Evolutionary conservation across 2,888 invertebrate genomes (phyloP), one percentile per base, ranked within the genome.

Genomic region (Fragum fragum): DNA sequence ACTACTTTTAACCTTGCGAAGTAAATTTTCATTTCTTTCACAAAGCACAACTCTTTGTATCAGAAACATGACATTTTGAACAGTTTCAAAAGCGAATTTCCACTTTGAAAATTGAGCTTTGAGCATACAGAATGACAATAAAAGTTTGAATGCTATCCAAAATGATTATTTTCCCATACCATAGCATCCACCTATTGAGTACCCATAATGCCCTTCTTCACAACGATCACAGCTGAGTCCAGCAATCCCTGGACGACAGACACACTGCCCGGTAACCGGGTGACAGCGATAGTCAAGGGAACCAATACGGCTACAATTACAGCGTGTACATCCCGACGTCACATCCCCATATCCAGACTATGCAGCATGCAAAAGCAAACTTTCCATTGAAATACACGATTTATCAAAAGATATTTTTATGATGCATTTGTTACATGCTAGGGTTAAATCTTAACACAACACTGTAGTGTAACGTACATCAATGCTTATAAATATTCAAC

Each of bases 191-290:
- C 86, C 78, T 21, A 76, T 69, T 21, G 92, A 90, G 84, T 92
- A 92, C 26, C 91, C 90, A 84, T 91, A 94, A 90, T 87, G 91
- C 23, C 98, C 97, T 91, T 98, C 92, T 68, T 92, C 96, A 93
- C 99, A 99, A 85, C 96, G 95, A 77, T 97, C 97, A 94, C 99
- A 99, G 90, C 97, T 96, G 47, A 96, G 95, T 0, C 99, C 99
- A 0, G 96, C 96, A 0, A 98, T 97, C 32, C 95, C 95, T 47
- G 91, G 90, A 76, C 93, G 93, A 94, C 99, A 99, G 84, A 96
- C 96, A 93, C 99, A 99, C 90, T 97, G 96, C 0, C 98, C 98
- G 9, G 96, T 96, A 83, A 96, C 95, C 81, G 96, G 95, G 92
- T 97, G 96, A 89, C 95, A 95, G 7, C 90, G 83, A 36, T 85